Evolutionary conservation across 1,140 invertebrate species (phyloP), one percentile per base, ranked within the genome.

Genomic region (Hyposmocoma kahamanoa): DNA sequence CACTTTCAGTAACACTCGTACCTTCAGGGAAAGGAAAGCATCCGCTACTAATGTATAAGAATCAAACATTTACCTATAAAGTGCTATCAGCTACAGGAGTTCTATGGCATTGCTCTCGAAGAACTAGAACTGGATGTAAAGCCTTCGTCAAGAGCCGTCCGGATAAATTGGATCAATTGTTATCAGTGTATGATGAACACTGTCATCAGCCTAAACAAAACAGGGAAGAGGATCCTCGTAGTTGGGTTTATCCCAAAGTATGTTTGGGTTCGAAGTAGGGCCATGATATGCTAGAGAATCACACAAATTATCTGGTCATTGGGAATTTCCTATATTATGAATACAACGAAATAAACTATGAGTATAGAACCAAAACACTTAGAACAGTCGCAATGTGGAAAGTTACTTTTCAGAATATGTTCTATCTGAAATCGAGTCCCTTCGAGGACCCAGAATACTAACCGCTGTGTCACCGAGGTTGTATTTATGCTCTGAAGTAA

Each of bases 21-120:
- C 75, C 75, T n/a, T 78, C 78, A 13, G 67, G 66, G 3, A 79
- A 76, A 54, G 78, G 78, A 0, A 82, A 74, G 43, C 70, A 79
- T 47, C 75, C 75, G 0, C 49, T 77, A 0, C 50, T 82, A 6
- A 50, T 73, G 50, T 71, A 68, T 51, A 72, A 68, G 15, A 67
- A 67, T 38, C 57, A 62, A 22, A 78, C 75, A 8, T 82, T 63
- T 41, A 72, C 66, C 0, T 72, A 56, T 46, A 77, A 80, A 42
- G 67, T 73, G 0, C 42, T 63, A 9, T 80, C 73, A 3, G 32
- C 11, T n/a, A 59, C 19, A 9, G 61, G 65, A 15, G 59, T 77
- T 0, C 53, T 80, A 0, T 80, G 76, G 76, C 72, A 80, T 36
- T 80, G 76, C 34, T 80, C 76, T 0, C 47, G 70, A 20, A 53